Conservation (phyloP, 2,888 invertebrate species). For the Eristalinus aeneus region DNA sequence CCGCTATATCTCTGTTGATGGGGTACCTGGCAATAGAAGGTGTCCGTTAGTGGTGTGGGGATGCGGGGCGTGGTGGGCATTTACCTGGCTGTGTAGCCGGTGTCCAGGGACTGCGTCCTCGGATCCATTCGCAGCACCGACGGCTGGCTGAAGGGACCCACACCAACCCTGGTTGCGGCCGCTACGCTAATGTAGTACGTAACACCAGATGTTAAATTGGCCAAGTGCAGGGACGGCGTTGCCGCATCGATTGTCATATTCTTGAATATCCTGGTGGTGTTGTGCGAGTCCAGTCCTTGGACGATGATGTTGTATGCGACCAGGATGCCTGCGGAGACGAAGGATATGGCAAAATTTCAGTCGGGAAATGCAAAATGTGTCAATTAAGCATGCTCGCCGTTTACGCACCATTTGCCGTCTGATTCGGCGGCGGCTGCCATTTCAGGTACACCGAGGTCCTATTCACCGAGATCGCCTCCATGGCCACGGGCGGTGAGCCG, state of each 20-base stretch:
- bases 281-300: constrained; percentile 83
- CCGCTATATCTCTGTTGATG: constrained; percentile 82
- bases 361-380: constrained; percentile 56
- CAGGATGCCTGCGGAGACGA: constrained; percentile 82
- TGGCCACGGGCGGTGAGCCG: constrained; percentile 90
- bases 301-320: constrained; percentile 90
- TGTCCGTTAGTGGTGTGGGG: neutral
- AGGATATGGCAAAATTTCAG: neutral
- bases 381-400: constrained; percentile 50
- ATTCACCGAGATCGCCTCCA: constrained; percentile 91
- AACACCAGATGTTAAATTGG: constrained; percentile 90
- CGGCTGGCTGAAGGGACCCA: constrained; percentile 90
- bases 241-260: constrained; percentile 88
- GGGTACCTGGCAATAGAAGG: constrained; percentile 80
- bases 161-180: constrained; percentile 90
- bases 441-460: constrained; percentile 89
- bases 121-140: constrained; percentile 84
- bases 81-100: constrained; percentile 77
- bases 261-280: constrained; percentile 83
- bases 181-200: constrained; percentile 92
- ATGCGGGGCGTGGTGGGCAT: neutral
- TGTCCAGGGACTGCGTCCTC: constrained; percentile 82
- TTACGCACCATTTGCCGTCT: constrained; percentile 87
- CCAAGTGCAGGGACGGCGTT: constrained; percentile 88
- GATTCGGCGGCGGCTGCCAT: constrained; percentile 90